Evolutionary conservation across 2,888 invertebrate genomes (phyloP), one percentile per base, ranked within the genome.

Genomic region (Stenotaenia linearis): DNA sequence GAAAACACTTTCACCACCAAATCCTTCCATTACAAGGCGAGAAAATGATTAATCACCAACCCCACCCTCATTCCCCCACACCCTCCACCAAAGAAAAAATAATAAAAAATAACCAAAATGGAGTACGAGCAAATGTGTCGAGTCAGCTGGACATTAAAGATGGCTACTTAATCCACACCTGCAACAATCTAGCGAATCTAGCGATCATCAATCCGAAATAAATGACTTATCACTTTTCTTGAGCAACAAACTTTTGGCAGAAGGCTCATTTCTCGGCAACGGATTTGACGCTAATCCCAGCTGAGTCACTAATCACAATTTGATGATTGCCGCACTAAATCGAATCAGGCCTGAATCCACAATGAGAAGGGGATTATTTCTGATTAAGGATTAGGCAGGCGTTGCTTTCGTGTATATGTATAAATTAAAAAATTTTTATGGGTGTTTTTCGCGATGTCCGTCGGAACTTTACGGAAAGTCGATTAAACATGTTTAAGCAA

Each of bases 231-330:
- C 69, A 69, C 69, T 69, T 69, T 69, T 69, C 69, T 69, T 5
- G 69, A 69, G 69, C 10, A 69, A 28, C 15, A 28, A 28, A 50
- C 50, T 50, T 50, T 50, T 50, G 50, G 1, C 21, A 21, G 50
- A 18, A 21, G 9, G 69, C 69, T 25, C 69, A 28, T 69, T 56
- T 69, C 69, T 69, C 69, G 5, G 18, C 2, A 7, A 4, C 9
- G 69, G 69, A 69, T 69, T 69, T 69, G 28, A 9, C 28, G 28
- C 10, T 69, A 69, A 69, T 69, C 69, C 69, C 28, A 12, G 69
- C 69, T 69, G 69, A 69, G 69, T 69, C 69, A 69, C 69, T 69
- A 69, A 69, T 69, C 69, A 69, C 69, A 69, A 69, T 69, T 69
- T 69, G 69, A 69, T 69, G 69, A 69, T 69, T 69, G 69, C 69